Percentiles rank a stretch among this genome's conserved stretches.
phyloP scores from a whole-genome alignment of 1,140 invertebrate species.

The Pemphigus obesinymphae region DNA sequence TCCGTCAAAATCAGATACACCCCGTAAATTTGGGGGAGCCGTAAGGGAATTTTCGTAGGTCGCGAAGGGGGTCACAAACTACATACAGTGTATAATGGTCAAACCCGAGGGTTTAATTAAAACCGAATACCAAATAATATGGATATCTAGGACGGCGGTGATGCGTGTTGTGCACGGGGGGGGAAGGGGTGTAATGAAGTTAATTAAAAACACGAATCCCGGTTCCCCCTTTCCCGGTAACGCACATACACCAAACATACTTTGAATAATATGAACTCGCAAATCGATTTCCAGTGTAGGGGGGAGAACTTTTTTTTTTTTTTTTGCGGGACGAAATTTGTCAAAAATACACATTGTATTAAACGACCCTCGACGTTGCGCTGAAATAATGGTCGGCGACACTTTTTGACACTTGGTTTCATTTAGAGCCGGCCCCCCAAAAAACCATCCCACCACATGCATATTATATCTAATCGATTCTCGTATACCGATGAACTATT shows the following conservation, averaged over 20 bases:
- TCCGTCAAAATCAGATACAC: too few relatives aligned
- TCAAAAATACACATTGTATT: background rate
- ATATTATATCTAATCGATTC: background rate
- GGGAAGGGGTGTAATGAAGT: background rate
- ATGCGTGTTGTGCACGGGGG: too few relatives aligned
- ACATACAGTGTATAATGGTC: background rate
- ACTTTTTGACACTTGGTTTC: constrained; percentile 1
- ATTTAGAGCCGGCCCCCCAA: background rate
- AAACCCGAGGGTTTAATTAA: constrained; percentile 15
- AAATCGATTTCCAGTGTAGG: too few relatives aligned
- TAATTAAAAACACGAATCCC: constrained; percentile 17
- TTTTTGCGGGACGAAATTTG: background rate
- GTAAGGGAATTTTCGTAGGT: too few relatives aligned
- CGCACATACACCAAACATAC: too few relatives aligned
- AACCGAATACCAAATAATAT: background rate
- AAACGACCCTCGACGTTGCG: background rate
- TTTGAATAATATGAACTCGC: too few relatives aligned
- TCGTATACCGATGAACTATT: background rate
- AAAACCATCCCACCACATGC: background rate
- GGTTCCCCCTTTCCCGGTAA: background rate
- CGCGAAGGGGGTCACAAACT: background rate
- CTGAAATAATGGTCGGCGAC: background rate
- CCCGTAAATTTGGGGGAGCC: too few relatives aligned
- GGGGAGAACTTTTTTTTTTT: background rate
- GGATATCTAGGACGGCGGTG: background rate